These are phyloP conservation scores for Ptilonorhynchus violaceus DNA, from an alignment of 2,113 vertebrate genomes.

Conservation along the genomic window DNA sequence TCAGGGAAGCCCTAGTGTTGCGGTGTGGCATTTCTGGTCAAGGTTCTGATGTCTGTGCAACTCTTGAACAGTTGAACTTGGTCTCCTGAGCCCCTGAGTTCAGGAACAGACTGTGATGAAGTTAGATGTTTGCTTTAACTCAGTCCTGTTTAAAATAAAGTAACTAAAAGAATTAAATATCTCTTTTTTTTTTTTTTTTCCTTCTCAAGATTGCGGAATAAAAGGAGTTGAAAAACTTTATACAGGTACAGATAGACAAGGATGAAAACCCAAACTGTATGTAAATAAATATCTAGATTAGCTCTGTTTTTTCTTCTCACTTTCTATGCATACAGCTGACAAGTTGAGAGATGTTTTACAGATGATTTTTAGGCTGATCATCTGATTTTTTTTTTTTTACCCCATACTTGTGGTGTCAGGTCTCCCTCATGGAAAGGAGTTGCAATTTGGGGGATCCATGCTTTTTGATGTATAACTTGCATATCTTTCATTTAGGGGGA, in stretches of 20 bases:
- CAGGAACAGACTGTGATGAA: not conserved
- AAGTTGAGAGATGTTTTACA: not conserved
- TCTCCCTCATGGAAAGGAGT: not conserved
- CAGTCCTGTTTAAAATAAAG: not conserved
- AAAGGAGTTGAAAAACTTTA: not conserved
- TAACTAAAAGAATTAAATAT: not conserved
- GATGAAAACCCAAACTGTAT: not conserved
- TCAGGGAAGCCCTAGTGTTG: not conserved
- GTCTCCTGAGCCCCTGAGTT: not conserved
- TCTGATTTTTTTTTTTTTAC: not conserved
- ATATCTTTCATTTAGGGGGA: not conserved
- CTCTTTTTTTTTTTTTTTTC: not conserved
- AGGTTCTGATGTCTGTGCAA: not conserved
- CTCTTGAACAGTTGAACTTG: too few relatives aligned
- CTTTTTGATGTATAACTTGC: not conserved
- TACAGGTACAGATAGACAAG: not conserved
- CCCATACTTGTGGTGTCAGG: not conserved
- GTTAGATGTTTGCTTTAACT: not conserved
- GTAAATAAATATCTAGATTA: not conserved
- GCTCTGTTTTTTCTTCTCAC: not conserved
- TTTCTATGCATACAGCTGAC: not conserved
- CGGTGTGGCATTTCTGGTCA: not conserved
- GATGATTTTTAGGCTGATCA: not conserved
- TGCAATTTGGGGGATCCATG: fast-evolving
- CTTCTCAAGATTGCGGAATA: not conserved